Percentiles rank a stretch among this genome's conserved stretches.
Conservation (phyloP, 2,888 invertebrate species). For the Conomelus anceps region DNA sequence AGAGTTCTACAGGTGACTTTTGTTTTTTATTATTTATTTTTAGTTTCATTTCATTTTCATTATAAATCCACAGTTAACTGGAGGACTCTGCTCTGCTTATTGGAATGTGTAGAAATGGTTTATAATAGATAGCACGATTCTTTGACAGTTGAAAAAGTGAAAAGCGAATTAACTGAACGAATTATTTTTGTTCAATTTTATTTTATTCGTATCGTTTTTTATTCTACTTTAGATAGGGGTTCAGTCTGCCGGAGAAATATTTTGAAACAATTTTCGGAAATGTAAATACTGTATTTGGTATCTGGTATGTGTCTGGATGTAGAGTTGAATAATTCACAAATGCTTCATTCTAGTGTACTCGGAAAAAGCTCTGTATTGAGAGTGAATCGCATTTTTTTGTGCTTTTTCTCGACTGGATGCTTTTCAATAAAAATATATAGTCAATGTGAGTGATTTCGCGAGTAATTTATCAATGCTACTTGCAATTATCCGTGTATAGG, state of each 20-base stretch:
- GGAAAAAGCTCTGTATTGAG: neutral
- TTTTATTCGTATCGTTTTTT: neutral
- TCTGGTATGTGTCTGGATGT: too few relatives aligned
- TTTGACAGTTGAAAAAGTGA: neutral
- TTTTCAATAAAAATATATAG: too few relatives aligned
- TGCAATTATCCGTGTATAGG: too few relatives aligned
- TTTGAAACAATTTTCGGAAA: neutral
- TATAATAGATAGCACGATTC: neutral
- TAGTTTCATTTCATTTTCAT: slow-evolving; percentile 39
- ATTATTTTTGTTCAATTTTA: neutral
- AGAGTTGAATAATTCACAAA: neutral
- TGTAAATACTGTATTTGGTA: neutral
- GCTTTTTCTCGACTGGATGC: neutral
- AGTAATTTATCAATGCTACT: too few relatives aligned
- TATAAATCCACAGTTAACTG: slow-evolving; percentile 14
- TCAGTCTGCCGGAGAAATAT: neutral
- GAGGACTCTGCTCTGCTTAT: slow-evolving; percentile 5
- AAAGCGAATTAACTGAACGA: neutral
- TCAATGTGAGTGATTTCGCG: too few relatives aligned
- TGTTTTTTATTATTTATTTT: slow-evolving; percentile 29
- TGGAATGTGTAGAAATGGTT: slow-evolving; percentile 2
- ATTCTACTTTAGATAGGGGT: neutral
- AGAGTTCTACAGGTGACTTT: slow-evolving; percentile 77
- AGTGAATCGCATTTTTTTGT: neutral
- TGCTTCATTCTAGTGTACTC: neutral